A percentile compares a stretch with the other conserved stretches of the same genome.
Evolutionary conservation across 2,113 vertebrate species (phyloP).

Genomic region (Tiliqua scincoides): DNA sequence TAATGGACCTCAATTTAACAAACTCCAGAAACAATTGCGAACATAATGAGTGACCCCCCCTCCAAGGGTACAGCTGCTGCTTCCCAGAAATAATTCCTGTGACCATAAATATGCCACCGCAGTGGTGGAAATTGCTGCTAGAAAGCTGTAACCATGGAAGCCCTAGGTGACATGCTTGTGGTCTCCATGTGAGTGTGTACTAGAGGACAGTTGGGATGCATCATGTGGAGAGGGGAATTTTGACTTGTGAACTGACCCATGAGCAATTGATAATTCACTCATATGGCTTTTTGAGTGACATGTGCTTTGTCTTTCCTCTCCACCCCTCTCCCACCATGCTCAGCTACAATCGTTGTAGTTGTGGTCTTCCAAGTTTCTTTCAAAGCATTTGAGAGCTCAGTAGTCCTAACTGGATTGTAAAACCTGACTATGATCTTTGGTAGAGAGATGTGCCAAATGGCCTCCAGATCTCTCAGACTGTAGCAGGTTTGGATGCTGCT

Average conservation of each 20-base stretch:
- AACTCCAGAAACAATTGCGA: no score
- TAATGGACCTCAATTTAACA: background rate
- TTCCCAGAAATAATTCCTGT: background rate
- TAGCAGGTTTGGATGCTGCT: slow-evolving; percentile 37
- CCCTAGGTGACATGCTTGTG: background rate
- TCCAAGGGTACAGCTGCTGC: background rate
- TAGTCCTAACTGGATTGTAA: slow-evolving; percentile 55
- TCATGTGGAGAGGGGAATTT: background rate
- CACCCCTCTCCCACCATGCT: no score
- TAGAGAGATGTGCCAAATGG: slow-evolving; percentile 26
- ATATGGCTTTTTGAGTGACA: background rate
- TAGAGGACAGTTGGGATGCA: background rate
- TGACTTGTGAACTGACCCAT: background rate
- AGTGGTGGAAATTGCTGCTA: background rate
- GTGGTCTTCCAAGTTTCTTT: slow-evolving; percentile 31
- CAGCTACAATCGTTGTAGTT: background rate
- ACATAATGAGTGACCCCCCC: background rate
- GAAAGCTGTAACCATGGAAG: background rate
- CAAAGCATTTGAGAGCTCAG: slow-evolving; percentile 41
- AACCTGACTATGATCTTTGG: slow-evolving; percentile 50
- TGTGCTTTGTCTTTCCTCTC: background rate
- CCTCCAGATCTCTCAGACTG: slow-evolving; percentile 7
- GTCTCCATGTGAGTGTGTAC: background rate
- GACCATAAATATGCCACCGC: background rate
- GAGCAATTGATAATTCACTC: background rate